phyloP scores from a whole-genome alignment of 2,888 invertebrate species.

The Siphonodentalium dalli region DNA sequence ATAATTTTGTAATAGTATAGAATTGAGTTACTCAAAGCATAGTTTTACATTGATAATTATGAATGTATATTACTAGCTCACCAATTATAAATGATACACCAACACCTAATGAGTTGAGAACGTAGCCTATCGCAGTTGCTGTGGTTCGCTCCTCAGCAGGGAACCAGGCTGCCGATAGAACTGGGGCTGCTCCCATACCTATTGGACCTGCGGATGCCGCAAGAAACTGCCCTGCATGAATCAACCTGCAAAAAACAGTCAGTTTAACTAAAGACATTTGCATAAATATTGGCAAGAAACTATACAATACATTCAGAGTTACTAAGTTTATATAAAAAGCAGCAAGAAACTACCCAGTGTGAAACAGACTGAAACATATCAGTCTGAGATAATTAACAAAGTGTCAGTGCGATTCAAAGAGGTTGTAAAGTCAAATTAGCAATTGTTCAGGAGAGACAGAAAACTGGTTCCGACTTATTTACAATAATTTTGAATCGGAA shows the following conservation, averaged over 20 bases:
- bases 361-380: background rate
- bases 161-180: constrained; percentile 68
- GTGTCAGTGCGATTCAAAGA: too few relatives aligned
- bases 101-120: constrained; percentile 39
- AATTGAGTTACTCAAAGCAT: too few relatives aligned
- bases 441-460: too few relatives aligned
- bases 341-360: background rate
- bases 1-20: too few relatives aligned
- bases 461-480: too few relatives aligned
- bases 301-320: background rate
- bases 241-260: constrained; percentile 43
- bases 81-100: constrained; percentile 53
- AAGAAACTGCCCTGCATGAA: constrained; percentile 64
- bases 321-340: background rate
- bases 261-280: too few relatives aligned
- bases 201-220: constrained; percentile 67
- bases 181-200: constrained; percentile 63
- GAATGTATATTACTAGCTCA: constrained; percentile 19
- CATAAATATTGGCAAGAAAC: too few relatives aligned
- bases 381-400: too few relatives aligned
- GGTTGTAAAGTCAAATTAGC: too few relatives aligned
- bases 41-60: too few relatives aligned
- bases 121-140: constrained; percentile 52
- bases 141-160: constrained; percentile 66
- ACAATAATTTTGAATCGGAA: too few relatives aligned